These are phyloP conservation scores for Pollenia griseotomentosa DNA, from an alignment of 2,888 invertebrate species.

Conservation along the genomic window DNA sequence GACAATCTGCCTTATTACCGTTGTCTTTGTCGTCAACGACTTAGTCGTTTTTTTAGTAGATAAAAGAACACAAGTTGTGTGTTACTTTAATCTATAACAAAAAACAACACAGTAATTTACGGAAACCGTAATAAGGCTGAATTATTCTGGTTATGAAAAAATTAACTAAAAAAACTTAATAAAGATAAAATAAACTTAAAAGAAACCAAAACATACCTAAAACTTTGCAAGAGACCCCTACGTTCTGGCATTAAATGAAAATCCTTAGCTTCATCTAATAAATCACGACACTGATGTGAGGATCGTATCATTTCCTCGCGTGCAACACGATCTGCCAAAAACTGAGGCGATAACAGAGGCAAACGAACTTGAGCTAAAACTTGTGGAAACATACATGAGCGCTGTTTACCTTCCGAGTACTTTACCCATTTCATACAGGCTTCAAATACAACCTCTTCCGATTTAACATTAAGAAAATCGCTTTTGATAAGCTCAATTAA, in stretches of 20 bases:
- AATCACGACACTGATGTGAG: conserved; percentile 92
- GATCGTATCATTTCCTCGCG: conserved; percentile 91
- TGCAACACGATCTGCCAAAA: conserved; percentile 91
- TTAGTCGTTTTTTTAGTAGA: too few relatives aligned
- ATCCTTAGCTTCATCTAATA: conserved; percentile 94
- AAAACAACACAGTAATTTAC: too few relatives aligned
- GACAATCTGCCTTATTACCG: too few relatives aligned
- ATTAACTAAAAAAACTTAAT: not conserved
- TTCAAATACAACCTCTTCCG: conserved; percentile 93
- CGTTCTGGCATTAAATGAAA: conserved; percentile 95
- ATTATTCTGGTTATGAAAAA: not conserved
- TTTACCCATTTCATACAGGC: conserved; percentile 93
- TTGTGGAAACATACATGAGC: conserved; percentile 87
- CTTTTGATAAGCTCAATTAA: conserved; percentile 89
- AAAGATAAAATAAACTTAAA: not conserved
- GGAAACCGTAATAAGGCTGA: too few relatives aligned
- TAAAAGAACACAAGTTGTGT: too few relatives aligned
- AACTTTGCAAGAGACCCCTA: conserved; percentile 90
- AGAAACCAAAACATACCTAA: conserved; percentile 80
- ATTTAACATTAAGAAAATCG: conserved; percentile 91
- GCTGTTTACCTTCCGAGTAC: conserved; percentile 85
- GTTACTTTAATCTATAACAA: too few relatives aligned
- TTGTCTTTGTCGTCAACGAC: too few relatives aligned
- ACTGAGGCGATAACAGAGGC: conserved; percentile 92
- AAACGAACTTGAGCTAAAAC: conserved; percentile 91